phyloP scores from a whole-genome alignment of 2,113 vertebrate genomes.

The Zootoca vivipara region DNA sequence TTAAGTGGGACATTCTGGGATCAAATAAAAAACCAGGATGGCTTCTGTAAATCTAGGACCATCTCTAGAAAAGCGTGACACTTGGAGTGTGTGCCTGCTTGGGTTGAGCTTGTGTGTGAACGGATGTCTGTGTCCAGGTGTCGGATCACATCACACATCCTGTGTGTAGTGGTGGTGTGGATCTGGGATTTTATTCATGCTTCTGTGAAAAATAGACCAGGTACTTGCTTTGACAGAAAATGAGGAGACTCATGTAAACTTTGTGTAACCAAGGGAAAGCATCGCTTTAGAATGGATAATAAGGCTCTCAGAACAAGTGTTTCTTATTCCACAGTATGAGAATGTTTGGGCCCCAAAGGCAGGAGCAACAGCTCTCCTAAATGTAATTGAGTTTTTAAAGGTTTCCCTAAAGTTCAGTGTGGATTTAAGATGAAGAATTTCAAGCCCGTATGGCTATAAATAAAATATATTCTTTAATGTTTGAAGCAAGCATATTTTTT shows the following conservation, averaged over 20 bases:
- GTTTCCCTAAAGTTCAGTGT: conserved; percentile 56
- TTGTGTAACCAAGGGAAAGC: background rate
- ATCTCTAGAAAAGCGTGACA: no score
- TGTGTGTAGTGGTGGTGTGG: background rate
- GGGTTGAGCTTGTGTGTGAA: background rate
- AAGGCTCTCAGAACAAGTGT: conserved; percentile 13
- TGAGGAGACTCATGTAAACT: background rate
- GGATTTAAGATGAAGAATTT: conserved; percentile 65
- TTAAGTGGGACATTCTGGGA: no score
- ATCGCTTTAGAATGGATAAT: background rate
- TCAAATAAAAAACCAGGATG: no score
- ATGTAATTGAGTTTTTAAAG: conserved; percentile 63
- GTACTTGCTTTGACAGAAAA: background rate
- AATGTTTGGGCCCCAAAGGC: conserved; percentile 33
- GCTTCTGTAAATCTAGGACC: no score
- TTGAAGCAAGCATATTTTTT: conserved; percentile 42
- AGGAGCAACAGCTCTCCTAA: conserved; percentile 27
- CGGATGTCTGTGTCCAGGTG: no score
- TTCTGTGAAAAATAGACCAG: background rate
- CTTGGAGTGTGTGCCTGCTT: no score
- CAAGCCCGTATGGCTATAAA: conserved; percentile 45
- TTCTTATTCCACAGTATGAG: conserved; percentile 12
- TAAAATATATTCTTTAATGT: conserved; percentile 59
- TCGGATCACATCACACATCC: background rate
- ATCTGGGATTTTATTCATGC: background rate